Percentiles rank a stretch among this genome's conserved stretches.
These are phyloP conservation scores for Drosophila seguyi DNA, from an alignment of 1,140 invertebrate species.

Conservation along the genomic window DNA sequence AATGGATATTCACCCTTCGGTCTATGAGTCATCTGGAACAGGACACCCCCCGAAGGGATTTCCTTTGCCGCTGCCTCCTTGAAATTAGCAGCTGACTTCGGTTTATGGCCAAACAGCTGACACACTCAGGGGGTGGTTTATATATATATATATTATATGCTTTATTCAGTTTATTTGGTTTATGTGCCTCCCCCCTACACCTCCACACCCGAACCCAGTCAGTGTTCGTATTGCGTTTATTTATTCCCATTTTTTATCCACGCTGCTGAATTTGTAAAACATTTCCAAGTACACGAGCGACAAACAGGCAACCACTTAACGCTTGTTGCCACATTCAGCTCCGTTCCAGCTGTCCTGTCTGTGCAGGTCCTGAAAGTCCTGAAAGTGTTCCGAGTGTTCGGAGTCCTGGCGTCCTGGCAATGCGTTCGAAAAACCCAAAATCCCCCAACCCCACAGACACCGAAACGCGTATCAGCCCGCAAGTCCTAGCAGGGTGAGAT, in stretches of 20 bases:
- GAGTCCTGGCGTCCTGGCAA: conserved; percentile 39
- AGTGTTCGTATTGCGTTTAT: conserved; percentile 16
- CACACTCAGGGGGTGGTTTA: conserved; percentile 4
- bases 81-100: conserved; percentile 37
- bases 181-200: background rate
- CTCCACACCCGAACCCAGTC: background rate
- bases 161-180: conserved; percentile 19
- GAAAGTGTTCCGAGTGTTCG: conserved; percentile 12
- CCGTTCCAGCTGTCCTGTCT: conserved; percentile 67
- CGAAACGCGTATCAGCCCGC: background rate
- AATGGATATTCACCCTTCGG: conserved; percentile 13
- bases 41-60: conserved; percentile 6
- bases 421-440: conserved; percentile 51
- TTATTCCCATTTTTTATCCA: conserved; percentile 49
- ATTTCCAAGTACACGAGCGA: conserved; percentile 72
- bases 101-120: conserved; percentile 29
- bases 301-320: conserved; percentile 77
- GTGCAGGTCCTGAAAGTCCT: conserved; percentile 25
- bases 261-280: conserved; percentile 73
- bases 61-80: background rate
- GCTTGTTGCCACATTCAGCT: conserved; percentile 74
- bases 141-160: conserved; percentile 4
- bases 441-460: background rate
- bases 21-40: conserved; percentile 30
- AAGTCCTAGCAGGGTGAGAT: background rate